Conservation (phyloP, 1,140 invertebrate species). For the Yoshiicerus persimilis region DNA sequence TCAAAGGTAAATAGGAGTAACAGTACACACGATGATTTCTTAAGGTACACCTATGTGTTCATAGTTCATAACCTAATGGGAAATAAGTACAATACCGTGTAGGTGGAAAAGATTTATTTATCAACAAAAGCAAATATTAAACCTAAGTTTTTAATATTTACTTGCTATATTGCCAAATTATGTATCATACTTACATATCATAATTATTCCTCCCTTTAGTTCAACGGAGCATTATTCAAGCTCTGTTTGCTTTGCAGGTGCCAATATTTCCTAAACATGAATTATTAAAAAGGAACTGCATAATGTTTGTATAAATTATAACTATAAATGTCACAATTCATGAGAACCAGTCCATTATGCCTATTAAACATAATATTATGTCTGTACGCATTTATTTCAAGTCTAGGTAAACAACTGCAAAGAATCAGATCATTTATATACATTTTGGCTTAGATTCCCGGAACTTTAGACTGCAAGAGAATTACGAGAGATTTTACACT, state of each 20-base stretch:
- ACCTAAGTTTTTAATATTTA: not conserved
- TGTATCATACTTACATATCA: not conserved
- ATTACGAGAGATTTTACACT: not conserved
- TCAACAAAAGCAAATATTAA: not conserved
- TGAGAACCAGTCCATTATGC: not conserved
- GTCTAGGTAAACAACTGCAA: not conserved
- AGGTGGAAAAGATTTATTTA: not conserved
- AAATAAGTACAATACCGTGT: not conserved
- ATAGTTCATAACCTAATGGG: not conserved
- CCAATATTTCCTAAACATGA: not conserved
- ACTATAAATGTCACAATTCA: not conserved
- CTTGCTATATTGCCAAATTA: not conserved
- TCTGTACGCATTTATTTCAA: not conserved
- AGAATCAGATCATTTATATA: not conserved
- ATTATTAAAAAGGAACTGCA: not conserved
- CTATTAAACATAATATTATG: not conserved
- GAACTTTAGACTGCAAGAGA: not conserved
- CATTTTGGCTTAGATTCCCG: not conserved
- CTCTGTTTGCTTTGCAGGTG: not conserved
- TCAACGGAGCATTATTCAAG: not conserved
- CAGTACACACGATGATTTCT: too few species aligned
- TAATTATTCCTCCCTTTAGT: not conserved
- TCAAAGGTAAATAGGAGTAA: too few species aligned
- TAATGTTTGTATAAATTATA: not conserved
- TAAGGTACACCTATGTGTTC: not conserved